Percentiles rank a stretch among this genome's conserved stretches.
Evolutionary conservation across 2,888 invertebrate genomes (phyloP).

Genomic region (Calameuta pallipes): DNA sequence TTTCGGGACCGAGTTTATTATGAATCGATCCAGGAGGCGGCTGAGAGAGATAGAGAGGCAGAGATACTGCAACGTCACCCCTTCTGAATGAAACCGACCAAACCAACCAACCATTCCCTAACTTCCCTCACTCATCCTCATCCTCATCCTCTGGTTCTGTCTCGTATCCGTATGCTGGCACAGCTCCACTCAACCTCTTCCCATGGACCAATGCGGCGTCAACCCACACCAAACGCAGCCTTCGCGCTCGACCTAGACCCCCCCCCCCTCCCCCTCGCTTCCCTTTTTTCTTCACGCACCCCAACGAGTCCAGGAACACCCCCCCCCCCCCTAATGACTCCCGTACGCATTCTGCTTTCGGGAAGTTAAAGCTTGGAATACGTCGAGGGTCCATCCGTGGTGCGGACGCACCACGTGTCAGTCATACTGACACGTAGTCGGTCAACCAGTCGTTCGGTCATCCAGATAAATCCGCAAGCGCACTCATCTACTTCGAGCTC

Average conservation of each 20-base stretch:
- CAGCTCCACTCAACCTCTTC: constrained; percentile 25
- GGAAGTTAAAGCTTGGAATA: not conserved
- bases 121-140: constrained; percentile 33
- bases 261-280: constrained; percentile 16
- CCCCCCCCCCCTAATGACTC: not conserved
- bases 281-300: constrained; percentile 29
- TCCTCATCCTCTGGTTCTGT: constrained; percentile 17
- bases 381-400: not conserved
- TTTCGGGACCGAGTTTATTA: constrained; percentile 60
- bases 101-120: constrained; percentile 34
- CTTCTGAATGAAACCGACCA: constrained; percentile 51
- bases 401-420: not conserved
- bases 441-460: not conserved
- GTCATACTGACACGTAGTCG: not conserved
- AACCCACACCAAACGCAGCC: constrained; percentile 22
- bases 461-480: not conserved
- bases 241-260: constrained; percentile 39
- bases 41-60: constrained; percentile 45
- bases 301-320: constrained; percentile 29
- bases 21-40: constrained; percentile 58
- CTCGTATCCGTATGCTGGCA: constrained; percentile 25
- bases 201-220: constrained; percentile 29
- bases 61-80: constrained; percentile 60
- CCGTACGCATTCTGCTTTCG: not conserved
- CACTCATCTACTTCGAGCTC: not conserved